Conservation (phyloP, 2,888 invertebrate genomes). For the Protodeltote pygarga region DNA sequence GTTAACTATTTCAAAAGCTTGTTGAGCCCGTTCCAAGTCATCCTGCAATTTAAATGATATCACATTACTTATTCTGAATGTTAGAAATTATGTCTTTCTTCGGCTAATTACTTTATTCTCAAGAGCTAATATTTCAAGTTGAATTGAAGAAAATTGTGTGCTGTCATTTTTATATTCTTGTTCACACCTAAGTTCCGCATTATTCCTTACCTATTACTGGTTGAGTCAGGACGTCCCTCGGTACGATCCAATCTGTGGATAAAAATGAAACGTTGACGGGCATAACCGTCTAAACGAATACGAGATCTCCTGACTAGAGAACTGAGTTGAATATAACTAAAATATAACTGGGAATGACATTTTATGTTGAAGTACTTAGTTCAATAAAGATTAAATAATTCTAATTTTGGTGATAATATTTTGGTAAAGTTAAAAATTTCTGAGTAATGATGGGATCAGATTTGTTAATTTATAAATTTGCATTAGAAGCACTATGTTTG, state of each 20-base stretch:
- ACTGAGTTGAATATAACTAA: conserved; percentile 11
- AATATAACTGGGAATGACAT: conserved; percentile 10
- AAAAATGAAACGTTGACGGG: conserved; percentile 85
- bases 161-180: conserved; percentile 19
- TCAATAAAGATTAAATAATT: too few species aligned
- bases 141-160: conserved; percentile 5
- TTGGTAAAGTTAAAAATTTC: background rate
- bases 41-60: conserved; percentile 88
- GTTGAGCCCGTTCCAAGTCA: conserved; percentile 97
- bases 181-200: conserved; percentile 44
- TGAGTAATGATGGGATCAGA: background rate
- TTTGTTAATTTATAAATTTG: conserved; percentile 8
- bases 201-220: conserved; percentile 75
- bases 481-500: background rate
- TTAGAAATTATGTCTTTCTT: conserved; percentile 15
- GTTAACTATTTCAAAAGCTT: conserved; percentile 97
- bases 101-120: conserved; percentile 32
- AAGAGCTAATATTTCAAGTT: conserved; percentile 19
- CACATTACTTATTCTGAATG: conserved; percentile 13
- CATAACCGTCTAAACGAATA: conserved; percentile 81
- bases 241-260: conserved; percentile 81
- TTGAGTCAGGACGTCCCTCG: conserved; percentile 65
- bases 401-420: conserved; percentile 7
- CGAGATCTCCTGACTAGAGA: conserved; percentile 43
- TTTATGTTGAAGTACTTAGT: conserved; percentile 8